Evolutionary conservation across 2,113 vertebrate species (phyloP), one percentile per base, ranked within the genome.

Genomic region (Rhineura floridana): DNA sequence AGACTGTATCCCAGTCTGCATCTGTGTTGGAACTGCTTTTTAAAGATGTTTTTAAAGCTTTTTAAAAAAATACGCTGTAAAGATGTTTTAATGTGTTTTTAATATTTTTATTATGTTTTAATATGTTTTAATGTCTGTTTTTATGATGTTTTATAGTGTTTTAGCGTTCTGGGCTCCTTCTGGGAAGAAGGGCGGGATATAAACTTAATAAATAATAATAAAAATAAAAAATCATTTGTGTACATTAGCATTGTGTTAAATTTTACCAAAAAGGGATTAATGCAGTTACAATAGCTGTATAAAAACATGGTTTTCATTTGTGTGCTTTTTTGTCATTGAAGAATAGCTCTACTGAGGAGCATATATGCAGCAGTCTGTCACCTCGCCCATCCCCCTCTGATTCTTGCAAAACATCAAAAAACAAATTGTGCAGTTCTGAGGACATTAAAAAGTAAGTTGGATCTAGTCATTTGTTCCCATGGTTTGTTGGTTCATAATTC

Each of bases 381-480:
- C 6, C 70, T 83, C 93, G 93, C 67, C 59, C 90, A 5, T 86
- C 94, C 39, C 93, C 95, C 36, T 36, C 50, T 82, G 93, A 85
- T 85, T 67, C 46, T 23, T 70, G 89, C 90, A 96, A 94, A 94
- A 87, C 91, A 84, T 93, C 73, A 23, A 98, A 96, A 92, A 98
- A 89, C 91, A 98, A 97, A 85, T 87, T 93, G 50, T 90, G 76
- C 19, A 65, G n/a, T 28, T 52, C 52, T 13, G 98, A 97, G 91
- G 96, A 97, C 89, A 99, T 99, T 88, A 97, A 98, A 63, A 98
- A 95, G 98, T 98, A 93, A 95, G 97, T 89, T 17, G 72, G 7
- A 87, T 75, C 46, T 1, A 36, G 6, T 30, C 65, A 82, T 77
- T 52, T 83, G 23, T 70, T 23, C 85, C 23, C 62, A 63, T 79